Conservation (phyloP, 37 sponge, comb jelly and placozoan species). For the Diacarnus erythraeanus region DNA sequence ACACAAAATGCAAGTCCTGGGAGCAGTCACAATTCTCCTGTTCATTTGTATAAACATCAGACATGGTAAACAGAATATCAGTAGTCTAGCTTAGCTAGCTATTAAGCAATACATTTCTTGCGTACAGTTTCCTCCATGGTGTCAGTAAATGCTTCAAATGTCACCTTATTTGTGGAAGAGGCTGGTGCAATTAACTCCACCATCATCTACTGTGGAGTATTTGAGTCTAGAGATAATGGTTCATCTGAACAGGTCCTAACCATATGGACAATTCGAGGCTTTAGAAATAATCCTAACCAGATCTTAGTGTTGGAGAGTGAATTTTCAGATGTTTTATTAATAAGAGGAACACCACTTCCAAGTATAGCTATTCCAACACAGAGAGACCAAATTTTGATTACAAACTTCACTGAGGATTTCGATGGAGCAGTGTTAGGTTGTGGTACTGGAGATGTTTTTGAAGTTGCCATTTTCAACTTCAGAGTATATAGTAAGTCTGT, state of each 20-base stretch:
- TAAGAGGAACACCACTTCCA: neutral
- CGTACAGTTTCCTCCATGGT: neutral
- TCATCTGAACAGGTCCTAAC: neutral
- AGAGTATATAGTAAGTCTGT: constrained; percentile 1
- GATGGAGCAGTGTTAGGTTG: neutral
- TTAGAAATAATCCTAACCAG: neutral
- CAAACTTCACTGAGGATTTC: neutral
- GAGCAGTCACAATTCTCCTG: too few species aligned
- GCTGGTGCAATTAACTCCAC: neutral
- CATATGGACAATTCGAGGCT: neutral
- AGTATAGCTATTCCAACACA: neutral
- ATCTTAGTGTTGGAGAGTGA: neutral
- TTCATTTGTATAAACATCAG: too few species aligned
- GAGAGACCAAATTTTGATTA: neutral
- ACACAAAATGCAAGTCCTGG: too few species aligned
- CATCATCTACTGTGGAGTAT: neutral
- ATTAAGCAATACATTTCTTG: too few species aligned
- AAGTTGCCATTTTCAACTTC: neutral
- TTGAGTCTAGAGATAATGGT: neutral
- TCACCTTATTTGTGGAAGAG: neutral
- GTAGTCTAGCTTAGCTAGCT: too few species aligned
- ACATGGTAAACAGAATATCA: too few species aligned
- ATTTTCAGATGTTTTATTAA: neutral
- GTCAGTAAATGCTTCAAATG: constrained; percentile 1
- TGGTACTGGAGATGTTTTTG: neutral